Conservation (phyloP, 2,888 invertebrate genomes). For the Strigamia transsilvanica region DNA sequence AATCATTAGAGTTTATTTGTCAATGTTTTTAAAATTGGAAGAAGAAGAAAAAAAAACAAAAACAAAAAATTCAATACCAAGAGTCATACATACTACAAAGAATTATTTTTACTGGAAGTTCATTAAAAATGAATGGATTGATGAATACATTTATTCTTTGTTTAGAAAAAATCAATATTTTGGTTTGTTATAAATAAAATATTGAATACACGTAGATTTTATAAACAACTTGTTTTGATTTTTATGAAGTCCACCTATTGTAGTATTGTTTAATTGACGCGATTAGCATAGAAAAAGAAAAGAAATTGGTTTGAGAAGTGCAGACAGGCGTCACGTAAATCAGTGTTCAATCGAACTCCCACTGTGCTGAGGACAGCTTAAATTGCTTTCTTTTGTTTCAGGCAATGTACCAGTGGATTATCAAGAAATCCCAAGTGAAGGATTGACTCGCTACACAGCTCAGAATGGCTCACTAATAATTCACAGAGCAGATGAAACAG, state of each 20-base stretch:
- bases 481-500: constrained; percentile 53
- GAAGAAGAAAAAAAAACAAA: too few species aligned
- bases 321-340: constrained; percentile 23
- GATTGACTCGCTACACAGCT: constrained; percentile 48
- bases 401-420: constrained; percentile 52
- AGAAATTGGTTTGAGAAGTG: neutral
- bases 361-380: constrained; percentile 31
- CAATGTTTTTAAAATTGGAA: neutral
- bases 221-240: too few species aligned
- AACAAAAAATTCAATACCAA: too few species aligned
- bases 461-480: constrained; percentile 55
- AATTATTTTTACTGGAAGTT: too few species aligned
- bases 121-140: too few species aligned
- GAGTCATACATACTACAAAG: too few species aligned
- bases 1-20: constrained; percentile 13
- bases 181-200: too few species aligned
- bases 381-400: constrained; percentile 51
- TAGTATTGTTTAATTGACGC: neutral
- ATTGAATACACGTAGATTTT: too few species aligned
- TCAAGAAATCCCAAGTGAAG: constrained; percentile 51
- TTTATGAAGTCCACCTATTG: too few species aligned
- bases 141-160: too few species aligned
- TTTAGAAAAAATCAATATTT: too few species aligned
- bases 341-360: constrained; percentile 16
- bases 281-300: neutral